These are phyloP conservation scores for Andrena trimmerana DNA, from an alignment of 2,888 invertebrate genomes.

Conservation along the genomic window DNA sequence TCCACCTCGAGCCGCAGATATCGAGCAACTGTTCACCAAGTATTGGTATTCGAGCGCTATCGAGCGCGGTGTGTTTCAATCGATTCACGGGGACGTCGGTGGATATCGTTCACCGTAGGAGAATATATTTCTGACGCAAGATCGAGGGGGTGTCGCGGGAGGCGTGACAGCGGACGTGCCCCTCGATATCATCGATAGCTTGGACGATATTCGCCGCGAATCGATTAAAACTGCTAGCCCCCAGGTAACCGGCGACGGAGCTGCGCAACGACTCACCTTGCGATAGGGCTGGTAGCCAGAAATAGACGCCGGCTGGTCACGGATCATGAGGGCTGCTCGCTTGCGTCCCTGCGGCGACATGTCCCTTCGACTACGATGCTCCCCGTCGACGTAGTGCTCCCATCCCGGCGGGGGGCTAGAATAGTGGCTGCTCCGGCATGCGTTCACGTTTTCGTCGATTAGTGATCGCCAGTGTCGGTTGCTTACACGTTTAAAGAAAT, in stretches of 20 bases:
- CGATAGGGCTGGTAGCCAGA: constrained; percentile 82
- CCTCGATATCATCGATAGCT: too few relatives aligned
- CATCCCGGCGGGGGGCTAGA: constrained; percentile 86
- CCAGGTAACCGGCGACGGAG: background rate
- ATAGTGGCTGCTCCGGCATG: constrained; percentile 82
- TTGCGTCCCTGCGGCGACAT: constrained; percentile 93
- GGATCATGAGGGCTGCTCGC: constrained; percentile 89
- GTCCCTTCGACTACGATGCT: constrained; percentile 92
- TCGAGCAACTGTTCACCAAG: background rate
- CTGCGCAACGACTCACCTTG: constrained; percentile 82
- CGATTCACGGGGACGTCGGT: background rate
- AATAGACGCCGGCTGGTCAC: constrained; percentile 85
- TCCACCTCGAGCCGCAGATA: background rate
- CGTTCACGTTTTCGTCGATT: constrained; percentile 75
- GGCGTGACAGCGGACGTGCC: too few relatives aligned
- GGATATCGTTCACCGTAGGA: background rate
- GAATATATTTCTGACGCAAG: too few relatives aligned
- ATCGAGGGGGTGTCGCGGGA: too few relatives aligned
- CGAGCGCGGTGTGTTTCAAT: background rate
- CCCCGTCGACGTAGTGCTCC: constrained; percentile 87
- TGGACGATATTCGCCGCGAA: too few relatives aligned
- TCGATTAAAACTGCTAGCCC: too few relatives aligned
- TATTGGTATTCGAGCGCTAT: background rate
- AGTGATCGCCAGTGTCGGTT: constrained; percentile 72
- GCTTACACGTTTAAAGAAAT: constrained; percentile 66